Evolutionary conservation across 1,140 invertebrate genomes (phyloP).

Genomic region (Lamellibrachia luymesi): DNA sequence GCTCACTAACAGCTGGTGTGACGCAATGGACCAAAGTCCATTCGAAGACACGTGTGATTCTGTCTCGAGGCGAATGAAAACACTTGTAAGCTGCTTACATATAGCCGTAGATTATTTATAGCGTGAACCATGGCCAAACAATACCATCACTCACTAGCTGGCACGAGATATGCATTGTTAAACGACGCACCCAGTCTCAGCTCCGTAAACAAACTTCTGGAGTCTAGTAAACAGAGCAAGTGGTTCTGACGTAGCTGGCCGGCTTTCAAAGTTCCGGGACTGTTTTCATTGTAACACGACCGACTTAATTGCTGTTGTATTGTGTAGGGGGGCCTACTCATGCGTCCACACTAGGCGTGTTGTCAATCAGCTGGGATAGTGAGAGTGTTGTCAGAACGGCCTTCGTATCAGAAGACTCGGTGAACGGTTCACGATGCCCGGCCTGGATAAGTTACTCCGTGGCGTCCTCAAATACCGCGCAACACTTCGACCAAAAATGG

Average conservation of each 20-base stretch:
- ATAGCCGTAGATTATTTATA: background rate
- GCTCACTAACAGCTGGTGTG: background rate
- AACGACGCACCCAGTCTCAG: background rate
- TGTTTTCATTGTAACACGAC: background rate
- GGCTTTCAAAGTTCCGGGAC: background rate
- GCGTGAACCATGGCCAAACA: background rate
- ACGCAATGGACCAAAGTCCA: background rate
- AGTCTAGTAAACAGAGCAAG: background rate
- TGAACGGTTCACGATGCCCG: conserved; percentile 19
- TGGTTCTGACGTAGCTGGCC: background rate
- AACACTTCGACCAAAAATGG: conserved; percentile 78
- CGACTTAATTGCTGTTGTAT: background rate
- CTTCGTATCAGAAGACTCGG: background rate
- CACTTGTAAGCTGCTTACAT: background rate
- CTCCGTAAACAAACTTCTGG: background rate
- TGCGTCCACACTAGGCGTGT: conserved; percentile 13
- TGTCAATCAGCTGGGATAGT: background rate
- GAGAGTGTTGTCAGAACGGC: background rate
- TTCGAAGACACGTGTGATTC: background rate
- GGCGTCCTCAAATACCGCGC: conserved; percentile 85
- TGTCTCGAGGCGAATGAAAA: background rate
- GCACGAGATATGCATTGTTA: background rate
- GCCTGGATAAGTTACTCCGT: conserved; percentile 77
- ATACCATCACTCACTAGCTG: background rate
- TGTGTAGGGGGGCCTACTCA: background rate